phyloP scores from a whole-genome alignment of 1,140 invertebrate species.

The Listronotus bonariensis region DNA sequence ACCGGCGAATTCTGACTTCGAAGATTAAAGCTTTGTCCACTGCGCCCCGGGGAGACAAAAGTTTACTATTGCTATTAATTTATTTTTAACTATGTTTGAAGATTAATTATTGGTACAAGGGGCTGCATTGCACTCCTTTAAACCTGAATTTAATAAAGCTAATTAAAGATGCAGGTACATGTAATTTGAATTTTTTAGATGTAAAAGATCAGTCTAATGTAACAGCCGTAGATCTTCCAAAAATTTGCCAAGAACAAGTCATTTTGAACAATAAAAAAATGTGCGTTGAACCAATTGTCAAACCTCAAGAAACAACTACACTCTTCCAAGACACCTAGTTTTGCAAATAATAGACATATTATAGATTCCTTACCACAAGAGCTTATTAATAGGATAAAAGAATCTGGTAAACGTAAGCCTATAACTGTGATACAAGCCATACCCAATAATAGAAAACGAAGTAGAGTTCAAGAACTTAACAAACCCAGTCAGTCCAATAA shows the following conservation, averaged over 20 bases:
- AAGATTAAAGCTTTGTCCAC: no score
- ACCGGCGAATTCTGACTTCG: no score
- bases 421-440: conserved; percentile 50
- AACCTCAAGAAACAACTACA: conserved; percentile 17
- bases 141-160: no score
- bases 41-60: no score
- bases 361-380: conserved; percentile 46
- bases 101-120: no score
- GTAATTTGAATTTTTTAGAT: no score
- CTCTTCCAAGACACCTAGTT: conserved; percentile 15
- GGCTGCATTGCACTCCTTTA: no score
- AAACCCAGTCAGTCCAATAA: conserved; percentile 10
- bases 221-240: conserved; percentile 1
- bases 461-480: conserved; percentile 6
- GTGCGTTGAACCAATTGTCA: not conserved
- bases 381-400: conserved; percentile 48
- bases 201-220: not conserved
- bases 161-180: no score
- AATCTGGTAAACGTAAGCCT: conserved; percentile 47
- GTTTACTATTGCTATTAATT: not conserved
- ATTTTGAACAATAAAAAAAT: no score
- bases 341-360: conserved; percentile 43
- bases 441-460: conserved; percentile 36
- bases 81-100: no score
- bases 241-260: not conserved